Base-by-base conservation (phyloP, 2,888 invertebrate genomes). In the Melikaiella ostensackeni region DNA sequence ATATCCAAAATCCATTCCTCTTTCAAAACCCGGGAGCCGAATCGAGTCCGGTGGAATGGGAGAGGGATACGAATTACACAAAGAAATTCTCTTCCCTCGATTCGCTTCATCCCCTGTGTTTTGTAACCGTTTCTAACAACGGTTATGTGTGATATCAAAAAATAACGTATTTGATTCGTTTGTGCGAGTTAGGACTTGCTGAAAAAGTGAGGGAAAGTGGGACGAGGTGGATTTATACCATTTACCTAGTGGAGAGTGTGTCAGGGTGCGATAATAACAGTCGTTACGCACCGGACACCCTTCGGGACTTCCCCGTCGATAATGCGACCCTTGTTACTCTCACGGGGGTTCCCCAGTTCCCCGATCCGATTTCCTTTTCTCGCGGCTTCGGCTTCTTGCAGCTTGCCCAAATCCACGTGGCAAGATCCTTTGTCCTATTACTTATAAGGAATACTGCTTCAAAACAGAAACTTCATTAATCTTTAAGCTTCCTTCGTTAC, bases 1-100 rank as follows among this genome's bases (percentile, higher is more conserved):
- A 78, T 79, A 80, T 84, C 79, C 76, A 80, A 80, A 82, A 80
- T 81, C 78, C 80, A 80, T 81, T 81, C 80, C 82, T 79, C n/a
- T 83, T 82, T 82, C 77, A 79, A 74, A 76, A 77, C 81, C 80
- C 79, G 78, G 81, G 81, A 85, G 75, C 78, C 61, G 78, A 84
- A 81, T 82, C 83, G 79, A 76, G 77, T 77, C 74, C 77, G 46
- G 70, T 70, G 70, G 42, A 30, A 66, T 76, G 74, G 74, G 75
- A 70, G 74, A 77, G 78, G 77, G 82, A 79, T 81, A 75, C 80
- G 77, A 80, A 66, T 77, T 74, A 76, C 76, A 79, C 79, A 79
- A 79, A 79, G 77, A 79, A 79, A 82, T 74, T 75, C 80, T 80
- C 77, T 76, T 42, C 74, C 63, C 74, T 55, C 66, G 55, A 38